phyloP scores from a whole-genome alignment of 2,888 invertebrate species.

The Plagiodera versicolora region DNA sequence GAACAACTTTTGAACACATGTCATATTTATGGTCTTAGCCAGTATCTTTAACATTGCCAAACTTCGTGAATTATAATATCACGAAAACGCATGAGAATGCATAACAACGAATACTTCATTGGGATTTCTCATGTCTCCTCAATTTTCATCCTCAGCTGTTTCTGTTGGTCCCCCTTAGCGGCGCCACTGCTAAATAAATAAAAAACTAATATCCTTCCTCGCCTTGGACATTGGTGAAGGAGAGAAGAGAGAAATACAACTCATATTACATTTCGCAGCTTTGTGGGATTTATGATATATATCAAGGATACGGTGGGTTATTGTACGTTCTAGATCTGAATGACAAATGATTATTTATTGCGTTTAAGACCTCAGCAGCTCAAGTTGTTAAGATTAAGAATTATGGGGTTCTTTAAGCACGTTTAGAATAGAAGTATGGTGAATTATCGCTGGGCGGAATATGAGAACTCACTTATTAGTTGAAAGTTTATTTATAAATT shows the following conservation, averaged over 20 bases:
- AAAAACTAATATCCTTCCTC: slow-evolving; percentile 51
- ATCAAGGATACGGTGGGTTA: slow-evolving; percentile 45
- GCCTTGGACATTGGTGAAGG: slow-evolving; percentile 46
- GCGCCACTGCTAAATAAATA: slow-evolving; percentile 38
- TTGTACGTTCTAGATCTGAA: slow-evolving; percentile 47
- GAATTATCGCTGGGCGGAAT: slow-evolving; percentile 23
- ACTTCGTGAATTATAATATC: no score
- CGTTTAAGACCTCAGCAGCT: slow-evolving; percentile 39
- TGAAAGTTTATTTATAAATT: slow-evolving; percentile 4
- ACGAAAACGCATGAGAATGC: no score
- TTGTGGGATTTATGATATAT: slow-evolving; percentile 49
- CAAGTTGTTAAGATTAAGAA: slow-evolving; percentile 34
- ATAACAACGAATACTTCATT: no score
- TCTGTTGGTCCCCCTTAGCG: no score
- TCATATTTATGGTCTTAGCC: no score
- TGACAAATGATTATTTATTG: slow-evolving; percentile 49
- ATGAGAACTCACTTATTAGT: slow-evolving; percentile 29
- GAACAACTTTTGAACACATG: no score
- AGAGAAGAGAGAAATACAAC: slow-evolving; percentile 47
- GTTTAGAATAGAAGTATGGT: slow-evolving; percentile 20
- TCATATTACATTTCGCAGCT: slow-evolving; percentile 54
- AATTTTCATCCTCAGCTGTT: no score
- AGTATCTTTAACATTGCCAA: no score
- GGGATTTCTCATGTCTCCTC: no score
- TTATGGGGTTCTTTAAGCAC: slow-evolving; percentile 29